Evolutionary conservation across 2,888 invertebrate species (phyloP).

Genomic region (Agonopterix subpropinquella): DNA sequence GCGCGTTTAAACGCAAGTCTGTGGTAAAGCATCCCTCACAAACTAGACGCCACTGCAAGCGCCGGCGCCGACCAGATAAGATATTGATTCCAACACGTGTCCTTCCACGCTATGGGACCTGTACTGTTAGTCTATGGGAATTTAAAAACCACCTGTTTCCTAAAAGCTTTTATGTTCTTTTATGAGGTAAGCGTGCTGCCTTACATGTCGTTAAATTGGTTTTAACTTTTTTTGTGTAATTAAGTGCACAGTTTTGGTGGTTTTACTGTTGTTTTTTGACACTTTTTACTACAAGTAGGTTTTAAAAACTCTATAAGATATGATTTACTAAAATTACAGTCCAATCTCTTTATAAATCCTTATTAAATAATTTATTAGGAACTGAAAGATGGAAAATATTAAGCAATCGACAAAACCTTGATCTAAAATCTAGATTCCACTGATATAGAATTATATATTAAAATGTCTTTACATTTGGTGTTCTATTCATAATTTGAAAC

Average conservation of each 20-base stretch:
- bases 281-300: neutral
- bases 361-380: too few species aligned
- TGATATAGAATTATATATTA: too few species aligned
- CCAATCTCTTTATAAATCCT: too few species aligned
- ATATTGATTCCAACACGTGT: constrained; percentile 65
- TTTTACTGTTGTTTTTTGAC: neutral
- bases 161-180: constrained; percentile 49
- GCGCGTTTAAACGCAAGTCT: constrained; percentile 29
- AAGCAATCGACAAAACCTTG: too few species aligned
- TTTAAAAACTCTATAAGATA: too few species aligned
- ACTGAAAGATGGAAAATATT: too few species aligned
- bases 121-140: constrained; percentile 44
- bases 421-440: too few species aligned
- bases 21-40: constrained; percentile 26
- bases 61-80: constrained; percentile 54
- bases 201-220: constrained; percentile 15
- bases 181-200: constrained; percentile 36
- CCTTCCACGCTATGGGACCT: constrained; percentile 31
- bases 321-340: too few species aligned
- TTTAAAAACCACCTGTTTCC: constrained; percentile 46
- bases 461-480: too few species aligned
- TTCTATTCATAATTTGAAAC: too few species aligned
- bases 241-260: neutral
- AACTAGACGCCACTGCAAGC: constrained; percentile 20
- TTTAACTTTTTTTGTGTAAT: neutral